These are phyloP conservation scores for Pristionchus mayeri DNA, from an alignment of 2,888 invertebrate genomes.

Conservation along the genomic window DNA sequence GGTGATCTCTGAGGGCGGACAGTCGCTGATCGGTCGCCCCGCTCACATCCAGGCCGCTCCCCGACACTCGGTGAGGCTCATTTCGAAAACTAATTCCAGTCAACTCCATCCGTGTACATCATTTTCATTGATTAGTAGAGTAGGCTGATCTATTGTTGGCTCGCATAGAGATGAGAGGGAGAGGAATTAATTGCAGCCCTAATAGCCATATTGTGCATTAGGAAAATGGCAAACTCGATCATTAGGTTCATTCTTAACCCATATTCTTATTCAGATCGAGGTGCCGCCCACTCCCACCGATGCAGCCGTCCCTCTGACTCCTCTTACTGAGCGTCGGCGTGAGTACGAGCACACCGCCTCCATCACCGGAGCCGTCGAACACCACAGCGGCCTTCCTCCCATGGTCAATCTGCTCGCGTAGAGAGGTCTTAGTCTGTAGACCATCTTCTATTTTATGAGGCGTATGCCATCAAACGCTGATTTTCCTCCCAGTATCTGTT, in stretches of 20 bases:
- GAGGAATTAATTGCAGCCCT: no score
- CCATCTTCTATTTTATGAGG: no score
- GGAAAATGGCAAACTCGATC: no score
- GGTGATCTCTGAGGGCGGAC: conserved; percentile 8
- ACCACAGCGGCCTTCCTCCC: conserved; percentile 27
- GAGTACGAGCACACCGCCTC: conserved; percentile 35
- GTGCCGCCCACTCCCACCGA: not conserved
- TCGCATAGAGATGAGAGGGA: no score
- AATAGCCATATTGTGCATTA: no score
- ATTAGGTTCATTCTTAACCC: not conserved
- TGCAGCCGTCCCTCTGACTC: not conserved
- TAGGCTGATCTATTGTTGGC: no score
- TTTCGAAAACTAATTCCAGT: no score
- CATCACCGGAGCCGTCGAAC: conserved; percentile 1
- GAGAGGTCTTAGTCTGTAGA: not conserved
- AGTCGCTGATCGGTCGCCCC: conserved; percentile 18
- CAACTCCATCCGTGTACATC: no score
- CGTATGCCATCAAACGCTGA: no score
- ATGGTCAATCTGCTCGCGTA: conserved; percentile 48
- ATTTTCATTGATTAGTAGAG: no score
- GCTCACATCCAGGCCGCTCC: conserved; percentile 4
- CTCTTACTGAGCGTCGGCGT: conserved; percentile 41
- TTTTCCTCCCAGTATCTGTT: not conserved
- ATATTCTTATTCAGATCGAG: not conserved
- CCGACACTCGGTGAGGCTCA: conserved; percentile 15